A percentile compares a stretch with the other conserved stretches of the same genome.
Conservation (phyloP, 2,797 vertebrate species). For the Melopsittacus undulatus region DNA sequence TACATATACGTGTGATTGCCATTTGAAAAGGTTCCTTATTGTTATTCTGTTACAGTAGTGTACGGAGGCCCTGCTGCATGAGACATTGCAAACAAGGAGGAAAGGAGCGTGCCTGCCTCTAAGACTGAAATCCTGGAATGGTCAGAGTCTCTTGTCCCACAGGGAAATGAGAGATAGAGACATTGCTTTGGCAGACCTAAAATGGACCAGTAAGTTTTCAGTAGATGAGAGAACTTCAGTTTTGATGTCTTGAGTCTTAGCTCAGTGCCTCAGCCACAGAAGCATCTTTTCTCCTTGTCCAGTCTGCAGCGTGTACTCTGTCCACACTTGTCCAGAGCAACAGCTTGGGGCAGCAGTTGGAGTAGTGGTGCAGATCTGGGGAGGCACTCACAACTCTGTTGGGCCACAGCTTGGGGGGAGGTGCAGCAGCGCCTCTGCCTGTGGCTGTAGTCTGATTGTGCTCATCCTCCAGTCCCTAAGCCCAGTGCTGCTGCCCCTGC, state of each 20-base stretch:
- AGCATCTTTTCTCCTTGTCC: neutral
- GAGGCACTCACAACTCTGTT: rapidly evolving
- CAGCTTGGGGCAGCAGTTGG: neutral
- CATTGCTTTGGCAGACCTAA: neutral
- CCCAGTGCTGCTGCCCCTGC: neutral
- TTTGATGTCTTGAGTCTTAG: neutral
- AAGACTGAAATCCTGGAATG: neutral
- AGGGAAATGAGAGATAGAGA: neutral
- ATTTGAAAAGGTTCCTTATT: neutral
- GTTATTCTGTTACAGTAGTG: neutral
- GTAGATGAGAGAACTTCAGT: rapidly evolving
- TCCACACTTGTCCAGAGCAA: neutral
- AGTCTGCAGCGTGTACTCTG: rapidly evolving
- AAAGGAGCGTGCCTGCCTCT: rapidly evolving
- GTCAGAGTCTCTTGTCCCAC: rapidly evolving
- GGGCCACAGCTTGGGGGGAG: no score
- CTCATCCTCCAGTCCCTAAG: neutral
- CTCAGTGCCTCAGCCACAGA: neutral
- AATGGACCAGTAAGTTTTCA: neutral
- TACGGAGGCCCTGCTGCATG: neutral
- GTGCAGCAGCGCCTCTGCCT: neutral
- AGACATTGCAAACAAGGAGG: neutral
- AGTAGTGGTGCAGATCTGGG: neutral
- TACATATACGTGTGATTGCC: rapidly evolving
- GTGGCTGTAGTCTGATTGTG: neutral